Evolutionary conservation across 2,113 vertebrate species (phyloP).

Genomic region (Gila orcuttii): DNA sequence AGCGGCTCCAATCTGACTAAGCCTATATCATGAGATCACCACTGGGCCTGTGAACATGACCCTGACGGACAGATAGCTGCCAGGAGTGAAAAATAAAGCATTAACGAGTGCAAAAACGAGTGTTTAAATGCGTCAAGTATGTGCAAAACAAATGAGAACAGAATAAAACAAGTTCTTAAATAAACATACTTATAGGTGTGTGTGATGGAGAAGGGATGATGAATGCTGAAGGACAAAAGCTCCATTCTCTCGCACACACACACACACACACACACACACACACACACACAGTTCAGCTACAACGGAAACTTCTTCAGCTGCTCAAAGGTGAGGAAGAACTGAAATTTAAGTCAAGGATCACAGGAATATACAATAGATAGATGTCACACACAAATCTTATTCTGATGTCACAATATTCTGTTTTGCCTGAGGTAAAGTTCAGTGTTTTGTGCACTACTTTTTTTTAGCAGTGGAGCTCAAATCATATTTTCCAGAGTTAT

Average conservation of each 20-base stretch:
- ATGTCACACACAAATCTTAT: not conserved
- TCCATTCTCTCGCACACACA: constrained; percentile 36
- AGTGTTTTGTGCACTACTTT: not conserved
- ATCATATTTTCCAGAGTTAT: not conserved
- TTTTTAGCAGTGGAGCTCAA: not conserved
- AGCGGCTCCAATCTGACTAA: not conserved
- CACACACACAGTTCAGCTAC: constrained; percentile 65
- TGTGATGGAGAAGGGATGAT: constrained; percentile 49
- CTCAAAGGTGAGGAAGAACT: constrained; percentile 98
- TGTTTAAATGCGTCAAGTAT: constrained; percentile 34
- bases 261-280: constrained; percentile 39
- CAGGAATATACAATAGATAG: not conserved
- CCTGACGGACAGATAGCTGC: constrained; percentile 61
- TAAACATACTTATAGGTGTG: constrained; percentile 23
- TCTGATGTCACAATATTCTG: not conserved
- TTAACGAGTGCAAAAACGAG: constrained; percentile 23
- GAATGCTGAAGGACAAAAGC: constrained; percentile 50
- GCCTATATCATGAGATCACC: not conserved
- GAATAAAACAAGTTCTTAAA: constrained; percentile 32
- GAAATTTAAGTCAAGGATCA: constrained; percentile 75
- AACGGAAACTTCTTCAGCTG: constrained; percentile 93
- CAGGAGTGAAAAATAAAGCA: constrained; percentile 49
- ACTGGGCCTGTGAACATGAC: constrained; percentile 15
- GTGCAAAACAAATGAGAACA: constrained; percentile 6
- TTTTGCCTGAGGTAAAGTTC: not conserved